A percentile compares a stretch with the other conserved stretches of the same genome.
Evolutionary conservation across 2,113 vertebrate species (phyloP).

Genomic region (Copsychus sechellarum): DNA sequence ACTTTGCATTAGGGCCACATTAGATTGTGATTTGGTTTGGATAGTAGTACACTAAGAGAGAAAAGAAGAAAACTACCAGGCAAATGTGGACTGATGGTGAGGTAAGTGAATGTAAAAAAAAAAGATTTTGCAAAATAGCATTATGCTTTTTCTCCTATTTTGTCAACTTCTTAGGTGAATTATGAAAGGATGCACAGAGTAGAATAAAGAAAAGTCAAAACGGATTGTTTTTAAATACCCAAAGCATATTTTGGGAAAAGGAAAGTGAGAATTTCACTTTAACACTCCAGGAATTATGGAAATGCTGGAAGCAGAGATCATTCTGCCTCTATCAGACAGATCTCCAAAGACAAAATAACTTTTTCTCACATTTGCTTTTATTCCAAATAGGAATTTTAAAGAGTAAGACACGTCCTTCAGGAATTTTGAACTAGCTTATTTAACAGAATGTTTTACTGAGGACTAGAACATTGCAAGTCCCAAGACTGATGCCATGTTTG

Average conservation of each 20-base stretch:
- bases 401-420: background rate
- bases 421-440: background rate
- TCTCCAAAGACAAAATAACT: background rate
- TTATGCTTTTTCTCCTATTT: background rate
- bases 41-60: background rate
- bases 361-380: background rate
- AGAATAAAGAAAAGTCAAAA: background rate
- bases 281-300: background rate
- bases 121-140: background rate
- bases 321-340: background rate
- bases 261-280: background rate
- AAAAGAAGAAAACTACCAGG: background rate
- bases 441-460: background rate
- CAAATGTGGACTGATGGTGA: background rate
- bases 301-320: background rate
- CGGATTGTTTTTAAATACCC: background rate
- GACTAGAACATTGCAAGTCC: background rate
- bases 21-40: background rate
- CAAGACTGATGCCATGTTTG: background rate
- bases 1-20: background rate
- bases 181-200: background rate
- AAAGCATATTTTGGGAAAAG: background rate
- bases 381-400: background rate
- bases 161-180: background rate
- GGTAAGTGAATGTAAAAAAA: background rate